Evolutionary conservation across 1,140 invertebrate genomes (phyloP), one percentile per base, ranked within the genome.

Genomic region (Caenorhabditis tropicalis): DNA sequence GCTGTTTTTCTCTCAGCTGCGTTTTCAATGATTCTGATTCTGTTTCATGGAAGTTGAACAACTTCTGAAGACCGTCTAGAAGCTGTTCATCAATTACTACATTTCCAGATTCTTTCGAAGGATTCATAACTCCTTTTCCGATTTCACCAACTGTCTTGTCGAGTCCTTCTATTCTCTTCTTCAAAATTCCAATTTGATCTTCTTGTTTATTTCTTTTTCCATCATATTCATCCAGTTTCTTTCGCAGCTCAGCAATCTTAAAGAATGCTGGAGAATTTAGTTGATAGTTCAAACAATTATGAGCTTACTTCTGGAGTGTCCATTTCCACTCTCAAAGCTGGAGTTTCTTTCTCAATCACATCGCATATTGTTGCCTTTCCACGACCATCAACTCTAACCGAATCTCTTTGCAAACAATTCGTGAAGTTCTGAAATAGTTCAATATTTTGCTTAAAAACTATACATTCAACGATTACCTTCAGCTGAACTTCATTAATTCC

Each of bases 401-500:
- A 82, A 60, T 82, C 81, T 2, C 33, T 5, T 31, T 53, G 27
- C 16, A 82, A 27, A 24, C 33, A 60, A 4, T 3, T 7, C 7
- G 81, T n/a, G 15, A 60, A 51, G 51, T 82, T 58, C 79, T 81
- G 48, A 81, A 81, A 80, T 5, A 51, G 12, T 21, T 27, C 15
- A 10, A 27, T 19, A 24, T 24, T 10, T 27, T 10, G 1, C 24
- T 27, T 1, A 27, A 46, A 0, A 6, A 21, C 49, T 29, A 16
- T 5, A n/a, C 1, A 74, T 16, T n/a, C 31, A 10, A 24, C 48
- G n/a, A n/a, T 49, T 19, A 48, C 81, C 24, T 82, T 56, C 48
- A 82, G n/a, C 19, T 82, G 51, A 24, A 82, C 53, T 36, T 81
- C 80, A 81, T 81, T 81, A 49, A 81, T 51, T 33, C 80, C 80